phyloP scores from a whole-genome alignment of 2,888 invertebrate species.

The Tetragonisca angustula region DNA sequence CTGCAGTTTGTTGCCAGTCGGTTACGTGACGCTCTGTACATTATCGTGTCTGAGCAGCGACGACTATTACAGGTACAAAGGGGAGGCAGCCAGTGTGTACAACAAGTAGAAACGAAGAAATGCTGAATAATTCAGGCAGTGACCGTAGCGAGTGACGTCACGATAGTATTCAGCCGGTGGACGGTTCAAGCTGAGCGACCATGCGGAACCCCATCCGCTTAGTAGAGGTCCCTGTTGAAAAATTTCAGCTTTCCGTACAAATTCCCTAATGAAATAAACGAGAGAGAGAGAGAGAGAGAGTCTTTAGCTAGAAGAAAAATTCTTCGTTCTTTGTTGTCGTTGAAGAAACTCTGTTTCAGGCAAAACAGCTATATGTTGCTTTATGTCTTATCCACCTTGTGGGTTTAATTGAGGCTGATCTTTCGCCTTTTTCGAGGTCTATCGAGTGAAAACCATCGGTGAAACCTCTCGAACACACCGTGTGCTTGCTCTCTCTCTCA shows the following conservation, averaged over 20 bases:
- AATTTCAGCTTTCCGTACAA: slow-evolving; percentile 71
- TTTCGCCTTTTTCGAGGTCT: background rate
- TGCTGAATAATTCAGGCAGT: slow-evolving; percentile 80
- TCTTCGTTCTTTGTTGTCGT: background rate
- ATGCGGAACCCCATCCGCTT: slow-evolving; percentile 82
- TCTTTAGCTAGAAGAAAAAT: no score
- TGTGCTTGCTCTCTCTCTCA: background rate
- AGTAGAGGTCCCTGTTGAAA: slow-evolving; percentile 56
- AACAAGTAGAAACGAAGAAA: slow-evolving; percentile 70
- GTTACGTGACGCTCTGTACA: background rate
- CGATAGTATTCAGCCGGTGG: slow-evolving; percentile 78
- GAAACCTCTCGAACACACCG: background rate
- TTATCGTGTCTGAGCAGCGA: slow-evolving; percentile 3
- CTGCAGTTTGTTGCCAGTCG: no score
- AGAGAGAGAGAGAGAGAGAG: slow-evolving; percentile 33
- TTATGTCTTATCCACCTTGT: slow-evolving; percentile 5
- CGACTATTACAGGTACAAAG: slow-evolving; percentile 48
- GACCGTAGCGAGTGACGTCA: slow-evolving; percentile 83
- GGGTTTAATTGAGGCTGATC: slow-evolving; percentile 26
- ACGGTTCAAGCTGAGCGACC: slow-evolving; percentile 83
- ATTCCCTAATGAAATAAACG: slow-evolving; percentile 38
- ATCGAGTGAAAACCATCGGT: slow-evolving; percentile 6
- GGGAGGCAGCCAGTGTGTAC: slow-evolving; percentile 43
- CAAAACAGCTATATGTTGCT: slow-evolving; percentile 1
- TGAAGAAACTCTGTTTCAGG: slow-evolving; percentile 30